phyloP scores from a whole-genome alignment of 2,113 vertebrate genomes.

The Plecturocebus donacophilus region DNA sequence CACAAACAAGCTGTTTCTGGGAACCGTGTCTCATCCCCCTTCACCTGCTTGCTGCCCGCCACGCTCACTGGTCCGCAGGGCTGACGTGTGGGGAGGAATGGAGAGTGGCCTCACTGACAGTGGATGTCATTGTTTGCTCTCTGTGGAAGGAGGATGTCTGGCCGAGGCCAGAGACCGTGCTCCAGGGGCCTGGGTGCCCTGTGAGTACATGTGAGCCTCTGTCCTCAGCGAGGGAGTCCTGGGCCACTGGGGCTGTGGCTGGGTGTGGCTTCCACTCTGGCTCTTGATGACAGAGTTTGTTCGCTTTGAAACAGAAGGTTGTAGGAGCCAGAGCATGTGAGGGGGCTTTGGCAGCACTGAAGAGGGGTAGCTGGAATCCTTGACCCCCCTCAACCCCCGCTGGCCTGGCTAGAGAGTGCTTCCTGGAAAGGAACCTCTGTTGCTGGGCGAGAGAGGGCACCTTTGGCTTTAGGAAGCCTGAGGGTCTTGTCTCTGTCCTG shows the following conservation, averaged over 20 bases:
- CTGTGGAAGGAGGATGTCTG: neutral
- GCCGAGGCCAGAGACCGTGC: neutral
- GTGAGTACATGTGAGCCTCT: neutral
- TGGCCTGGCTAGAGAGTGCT: neutral
- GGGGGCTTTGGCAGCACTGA: neutral
- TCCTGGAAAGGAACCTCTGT: neutral
- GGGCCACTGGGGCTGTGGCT: neutral
- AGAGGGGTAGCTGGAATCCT: neutral
- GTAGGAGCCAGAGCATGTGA: neutral
- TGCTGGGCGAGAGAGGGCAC: neutral
- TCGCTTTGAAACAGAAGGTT: neutral
- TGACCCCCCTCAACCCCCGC: neutral
- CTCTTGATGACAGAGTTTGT: neutral
- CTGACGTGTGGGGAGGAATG: neutral
- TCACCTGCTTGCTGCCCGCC: neutral
- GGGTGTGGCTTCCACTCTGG: neutral
- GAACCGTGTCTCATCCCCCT: neutral
- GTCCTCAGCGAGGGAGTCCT: neutral
- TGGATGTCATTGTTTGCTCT: conserved; percentile 30
- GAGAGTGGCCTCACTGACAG: neutral
- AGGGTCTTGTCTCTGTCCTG: neutral
- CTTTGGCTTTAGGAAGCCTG: neutral
- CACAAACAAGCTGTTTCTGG: conserved; percentile 35
- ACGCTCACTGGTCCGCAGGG: neutral
- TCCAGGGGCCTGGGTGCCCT: fast-evolving